phyloP scores from a whole-genome alignment of 2,113 vertebrate genomes.

The Bos javanicus region DNA sequence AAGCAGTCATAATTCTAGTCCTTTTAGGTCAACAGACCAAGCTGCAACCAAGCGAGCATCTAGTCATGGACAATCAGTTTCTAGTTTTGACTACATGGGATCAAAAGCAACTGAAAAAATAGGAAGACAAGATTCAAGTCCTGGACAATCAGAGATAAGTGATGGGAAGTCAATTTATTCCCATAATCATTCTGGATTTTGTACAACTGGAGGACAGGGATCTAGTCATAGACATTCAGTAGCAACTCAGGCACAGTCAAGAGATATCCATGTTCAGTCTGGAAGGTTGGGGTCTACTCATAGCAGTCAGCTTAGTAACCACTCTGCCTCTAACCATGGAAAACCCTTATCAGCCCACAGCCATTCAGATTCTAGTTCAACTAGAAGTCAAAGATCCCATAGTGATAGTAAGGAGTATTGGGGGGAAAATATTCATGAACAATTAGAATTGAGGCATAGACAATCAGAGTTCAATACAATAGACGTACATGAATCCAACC shows the following conservation, averaged over 20 bases:
- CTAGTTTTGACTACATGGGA: background rate
- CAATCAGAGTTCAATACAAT: background rate
- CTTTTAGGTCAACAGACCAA: background rate
- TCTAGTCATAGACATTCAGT: background rate
- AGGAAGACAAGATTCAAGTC: background rate
- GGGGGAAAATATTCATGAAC: background rate
- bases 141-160: background rate
- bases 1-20: background rate
- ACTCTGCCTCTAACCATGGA: background rate
- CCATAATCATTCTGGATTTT: background rate
- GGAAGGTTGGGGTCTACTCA: background rate
- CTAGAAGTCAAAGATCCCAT: background rate
- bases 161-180: background rate
- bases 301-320: background rate
- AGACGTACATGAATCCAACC: background rate
- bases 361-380: background rate
- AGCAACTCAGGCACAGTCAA: background rate
- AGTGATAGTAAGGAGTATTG: background rate
- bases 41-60: accelerated
- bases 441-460: background rate
- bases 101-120: background rate
- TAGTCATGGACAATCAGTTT: background rate
- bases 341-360: background rate
- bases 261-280: background rate
- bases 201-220: background rate